Percentiles rank a stretch among this genome's conserved stretches.
Evolutionary conservation across 2,888 invertebrate genomes (phyloP).

Genomic region (Drosophila algonquin): DNA sequence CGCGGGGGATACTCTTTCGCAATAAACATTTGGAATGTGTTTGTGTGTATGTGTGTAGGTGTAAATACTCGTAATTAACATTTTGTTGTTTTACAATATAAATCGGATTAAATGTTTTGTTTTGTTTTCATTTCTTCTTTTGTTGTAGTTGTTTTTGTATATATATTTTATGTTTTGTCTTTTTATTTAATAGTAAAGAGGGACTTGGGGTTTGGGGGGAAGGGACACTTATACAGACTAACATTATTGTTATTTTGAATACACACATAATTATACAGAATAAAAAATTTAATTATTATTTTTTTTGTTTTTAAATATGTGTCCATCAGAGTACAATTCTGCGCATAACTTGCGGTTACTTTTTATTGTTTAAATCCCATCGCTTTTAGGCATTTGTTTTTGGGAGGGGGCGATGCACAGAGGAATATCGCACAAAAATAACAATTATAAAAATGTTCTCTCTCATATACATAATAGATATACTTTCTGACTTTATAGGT

Average conservation of each 20-base stretch:
- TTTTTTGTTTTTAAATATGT: constrained; percentile 32
- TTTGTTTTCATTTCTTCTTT: constrained; percentile 10
- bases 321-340: constrained; percentile 29
- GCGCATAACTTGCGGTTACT: constrained; percentile 33
- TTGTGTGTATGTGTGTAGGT: constrained; percentile 43
- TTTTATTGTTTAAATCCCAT: constrained; percentile 9
- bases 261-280: constrained; percentile 67
- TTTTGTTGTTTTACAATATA: constrained; percentile 45
- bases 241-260: constrained; percentile 66
- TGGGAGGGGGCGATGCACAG: constrained; percentile 43
- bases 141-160: constrained; percentile 5
- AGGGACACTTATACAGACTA: constrained; percentile 67
- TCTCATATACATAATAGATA: constrained; percentile 43
- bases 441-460: constrained; percentile 71
- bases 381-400: constrained; percentile 21
- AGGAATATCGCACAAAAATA: constrained; percentile 76
- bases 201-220: constrained; percentile 13
- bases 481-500: constrained; percentile 39
- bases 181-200: constrained; percentile 65
- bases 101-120: constrained; percentile 23
- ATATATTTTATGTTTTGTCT: constrained; percentile 41
- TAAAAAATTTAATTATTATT: constrained; percentile 57
- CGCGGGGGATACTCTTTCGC: constrained; percentile 39
- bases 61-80: constrained; percentile 43
- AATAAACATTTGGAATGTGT: constrained; percentile 77